These are phyloP conservation scores for Setipinna tenuifilis DNA, from an alignment of 2,797 vertebrate species.

Conservation along the genomic window DNA sequence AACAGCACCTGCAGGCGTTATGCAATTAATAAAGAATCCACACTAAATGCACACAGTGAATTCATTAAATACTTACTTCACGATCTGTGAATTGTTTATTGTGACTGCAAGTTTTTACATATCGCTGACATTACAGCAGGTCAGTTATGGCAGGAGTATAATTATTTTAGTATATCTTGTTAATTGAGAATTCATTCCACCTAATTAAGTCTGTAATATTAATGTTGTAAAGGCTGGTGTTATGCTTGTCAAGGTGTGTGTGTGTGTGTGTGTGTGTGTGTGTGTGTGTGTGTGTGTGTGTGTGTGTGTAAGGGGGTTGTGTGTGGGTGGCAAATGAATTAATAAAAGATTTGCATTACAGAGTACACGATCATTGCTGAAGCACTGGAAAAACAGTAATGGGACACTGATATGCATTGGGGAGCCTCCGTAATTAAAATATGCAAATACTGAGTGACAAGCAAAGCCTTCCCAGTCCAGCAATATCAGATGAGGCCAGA, in stretches of 20 bases:
- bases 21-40: background rate
- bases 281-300: background rate
- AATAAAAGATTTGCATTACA: conserved; percentile 21
- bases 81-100: conserved; percentile 18
- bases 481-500: background rate
- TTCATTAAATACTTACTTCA: background rate
- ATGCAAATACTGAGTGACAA: conserved; percentile 33
- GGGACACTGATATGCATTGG: conserved; percentile 35
- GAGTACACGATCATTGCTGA: conserved; percentile 22
- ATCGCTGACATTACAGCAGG: conserved; percentile 12
- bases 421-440: conserved; percentile 39
- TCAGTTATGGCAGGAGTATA: background rate
- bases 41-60: background rate
- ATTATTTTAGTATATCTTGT: conserved; percentile 26
- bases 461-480: background rate
- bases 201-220: conserved; percentile 33
- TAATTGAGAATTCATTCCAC: conserved; percentile 32
- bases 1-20: background rate
- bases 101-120: background rate
- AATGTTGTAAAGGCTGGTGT: conserved; percentile 26
- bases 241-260: conserved; percentile 35
- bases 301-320: background rate
- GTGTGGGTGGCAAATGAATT: conserved; percentile 4
- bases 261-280: background rate
- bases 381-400: conserved; percentile 31